Evolutionary conservation across 2,113 vertebrate genomes (phyloP).

Genomic region (Suncus etruscus): DNA sequence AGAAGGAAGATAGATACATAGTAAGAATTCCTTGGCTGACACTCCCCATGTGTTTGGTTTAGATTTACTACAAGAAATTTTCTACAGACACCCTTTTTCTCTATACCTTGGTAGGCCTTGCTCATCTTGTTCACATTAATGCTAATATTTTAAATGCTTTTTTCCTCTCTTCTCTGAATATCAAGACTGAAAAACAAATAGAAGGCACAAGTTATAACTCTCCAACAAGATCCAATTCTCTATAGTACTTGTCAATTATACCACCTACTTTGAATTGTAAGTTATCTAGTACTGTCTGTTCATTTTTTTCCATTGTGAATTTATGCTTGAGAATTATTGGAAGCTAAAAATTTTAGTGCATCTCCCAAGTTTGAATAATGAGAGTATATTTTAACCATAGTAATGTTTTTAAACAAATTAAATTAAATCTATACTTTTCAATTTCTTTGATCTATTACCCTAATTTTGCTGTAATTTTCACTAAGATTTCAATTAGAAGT

Average conservation of each 20-base stretch:
- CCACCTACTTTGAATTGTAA: not conserved
- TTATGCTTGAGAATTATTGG: too few species aligned
- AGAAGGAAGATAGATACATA: too few species aligned
- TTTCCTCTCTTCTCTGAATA: not conserved
- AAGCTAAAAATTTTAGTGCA: not conserved
- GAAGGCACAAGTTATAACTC: not conserved
- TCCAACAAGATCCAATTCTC: not conserved
- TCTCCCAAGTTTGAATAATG: not conserved
- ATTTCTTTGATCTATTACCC: not conserved
- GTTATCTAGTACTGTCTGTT: not conserved
- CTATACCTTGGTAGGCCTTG: not conserved
- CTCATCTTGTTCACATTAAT: not conserved
- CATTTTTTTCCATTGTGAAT: not conserved
- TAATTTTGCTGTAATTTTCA: conserved; percentile 19
- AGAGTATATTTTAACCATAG: not conserved
- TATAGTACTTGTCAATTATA: not conserved
- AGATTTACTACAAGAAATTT: too few species aligned
- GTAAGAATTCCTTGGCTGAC: too few species aligned
- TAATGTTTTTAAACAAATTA: not conserved
- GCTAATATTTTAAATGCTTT: not conserved
- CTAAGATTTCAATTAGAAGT: not conserved
- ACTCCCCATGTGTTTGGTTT: not conserved
- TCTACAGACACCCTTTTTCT: not conserved
- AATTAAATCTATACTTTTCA: not conserved
- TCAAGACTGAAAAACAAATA: too few species aligned